Base-by-base conservation (phyloP, 2,888 invertebrate species). In the Nomada fabriciana region DNA sequence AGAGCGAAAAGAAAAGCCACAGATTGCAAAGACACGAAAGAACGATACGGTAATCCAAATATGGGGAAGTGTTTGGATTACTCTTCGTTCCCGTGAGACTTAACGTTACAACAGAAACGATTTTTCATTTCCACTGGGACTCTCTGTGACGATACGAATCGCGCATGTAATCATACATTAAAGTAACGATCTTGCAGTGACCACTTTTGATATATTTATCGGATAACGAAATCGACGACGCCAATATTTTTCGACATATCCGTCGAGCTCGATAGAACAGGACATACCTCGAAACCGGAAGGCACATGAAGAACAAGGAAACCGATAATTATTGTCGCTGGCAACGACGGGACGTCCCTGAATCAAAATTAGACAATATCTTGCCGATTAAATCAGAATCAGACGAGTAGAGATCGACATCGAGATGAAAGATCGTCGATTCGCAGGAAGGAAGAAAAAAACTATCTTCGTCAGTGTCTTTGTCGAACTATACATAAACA, bases 31-130 rank as follows among this genome's bases (percentile, higher is more conserved):
- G 23, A 59, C 42, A 59, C 50, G 42, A 4, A 23, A 36, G 67
- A 81, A 84, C 74, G 79, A 59, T 13, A 55, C n/a, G 84, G 86
- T 91, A 89, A 87, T 90, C 88, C 91, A 90, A 89, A 89, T 88
- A 91, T 91, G 92, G 92, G 92, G 92, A 92, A 92, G 92, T 91
- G 88, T 90, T 90, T 87, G 91, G 89, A 90, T 90, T 89, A 89
- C 86, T 84, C 36, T 13, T 69, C 68, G 75, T 69, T 82, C 69
- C 42, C 47, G 61, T 20, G 52, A 4, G 18, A 50, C 47, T 11
- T 23, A 18, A 29, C 9, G 36, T 57, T 50, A 42, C 23, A 13
- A 50, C 18, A 18, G 20, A 23, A 29, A 65, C 52, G 53, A 60
- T 53, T 25, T 47, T 29, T 29, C 15, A 43, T 25, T 25, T 20